Evolutionary conservation across 2,888 invertebrate genomes (phyloP).

Genomic region (Drosophila sordidula): DNA sequence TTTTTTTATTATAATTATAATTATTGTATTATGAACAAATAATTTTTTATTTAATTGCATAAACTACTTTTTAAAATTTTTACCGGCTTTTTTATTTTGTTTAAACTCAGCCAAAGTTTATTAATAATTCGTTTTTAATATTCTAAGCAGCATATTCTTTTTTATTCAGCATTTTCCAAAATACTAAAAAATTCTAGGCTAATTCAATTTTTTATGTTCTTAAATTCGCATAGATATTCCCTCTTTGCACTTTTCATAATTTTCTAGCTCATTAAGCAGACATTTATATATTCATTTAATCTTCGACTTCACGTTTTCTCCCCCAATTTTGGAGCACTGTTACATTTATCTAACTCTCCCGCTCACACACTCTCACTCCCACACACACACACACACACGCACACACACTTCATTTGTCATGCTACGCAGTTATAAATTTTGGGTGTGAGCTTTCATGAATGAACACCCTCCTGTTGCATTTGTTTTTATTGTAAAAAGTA

Average conservation of each 20-base stretch:
- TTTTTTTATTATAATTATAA: no score
- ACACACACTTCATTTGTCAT: conserved; percentile 9
- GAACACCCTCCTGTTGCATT: conserved; percentile 81
- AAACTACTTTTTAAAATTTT: no score
- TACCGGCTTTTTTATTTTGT: no score
- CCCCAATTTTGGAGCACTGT: conserved; percentile 5
- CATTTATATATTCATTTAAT: conserved; percentile 13
- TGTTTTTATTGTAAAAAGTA: conserved; percentile 69
- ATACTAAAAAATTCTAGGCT: neutral
- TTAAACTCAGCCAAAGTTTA: no score
- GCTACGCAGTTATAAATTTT: conserved; percentile 17
- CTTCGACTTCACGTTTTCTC: conserved; percentile 10
- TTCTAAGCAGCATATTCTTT: no score
- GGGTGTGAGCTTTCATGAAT: conserved; percentile 69
- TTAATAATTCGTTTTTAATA: neutral
- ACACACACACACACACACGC: neutral
- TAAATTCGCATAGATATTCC: neutral
- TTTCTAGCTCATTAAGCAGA: conserved; percentile 13
- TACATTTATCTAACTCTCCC: conserved; percentile 9
- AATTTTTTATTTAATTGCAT: no score
- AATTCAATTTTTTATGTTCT: neutral
- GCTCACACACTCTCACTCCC: neutral
- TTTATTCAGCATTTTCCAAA: neutral
- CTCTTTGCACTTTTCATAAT: conserved; percentile 1
- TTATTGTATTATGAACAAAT: no score